phyloP scores from a whole-genome alignment of 2,797 vertebrate genomes.

The Astyanax mexicanus region DNA sequence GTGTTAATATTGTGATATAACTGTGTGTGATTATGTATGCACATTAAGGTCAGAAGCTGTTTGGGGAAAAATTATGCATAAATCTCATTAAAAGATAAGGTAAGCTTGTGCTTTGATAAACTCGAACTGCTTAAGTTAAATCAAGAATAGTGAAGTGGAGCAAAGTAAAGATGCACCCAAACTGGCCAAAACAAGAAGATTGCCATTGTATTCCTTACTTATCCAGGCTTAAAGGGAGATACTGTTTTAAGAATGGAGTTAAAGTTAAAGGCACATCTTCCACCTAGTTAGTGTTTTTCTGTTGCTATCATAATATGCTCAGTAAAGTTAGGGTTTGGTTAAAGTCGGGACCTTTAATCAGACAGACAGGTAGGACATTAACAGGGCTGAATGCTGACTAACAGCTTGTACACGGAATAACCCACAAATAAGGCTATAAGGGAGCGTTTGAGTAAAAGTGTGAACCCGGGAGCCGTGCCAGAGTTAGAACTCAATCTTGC shows the following conservation, averaged over 20 bases:
- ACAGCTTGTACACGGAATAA: conserved; percentile 39
- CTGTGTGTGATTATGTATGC: no score
- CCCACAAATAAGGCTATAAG: conserved; percentile 51
- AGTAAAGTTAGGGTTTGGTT: conserved; percentile 16
- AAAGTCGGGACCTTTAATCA: neutral
- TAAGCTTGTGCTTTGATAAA: conserved; percentile 47
- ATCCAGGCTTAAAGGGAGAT: conserved; percentile 32
- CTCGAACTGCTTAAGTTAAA: conserved; percentile 11
- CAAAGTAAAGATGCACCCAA: neutral
- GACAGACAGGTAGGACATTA: conserved; percentile 19
- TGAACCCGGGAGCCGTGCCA: conserved; percentile 52
- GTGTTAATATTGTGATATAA: no score
- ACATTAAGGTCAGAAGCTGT: conserved; percentile 19
- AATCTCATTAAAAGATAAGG: conserved; percentile 1
- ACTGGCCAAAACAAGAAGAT: neutral
- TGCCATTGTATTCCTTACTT: conserved; percentile 2
- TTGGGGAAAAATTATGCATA: conserved; percentile 18
- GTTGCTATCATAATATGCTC: conserved; percentile 21
- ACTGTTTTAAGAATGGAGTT: conserved; percentile 39
- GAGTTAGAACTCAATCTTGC: conserved; percentile 98
- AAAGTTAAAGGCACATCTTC: conserved; percentile 57
- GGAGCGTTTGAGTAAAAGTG: conserved; percentile 46
- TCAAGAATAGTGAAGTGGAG: conserved; percentile 2
- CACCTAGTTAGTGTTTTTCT: conserved; percentile 26
- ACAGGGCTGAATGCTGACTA: conserved; percentile 29